Evolutionary conservation across 2,113 vertebrate species (phyloP).

Genomic region (Festucalex cinctus): DNA sequence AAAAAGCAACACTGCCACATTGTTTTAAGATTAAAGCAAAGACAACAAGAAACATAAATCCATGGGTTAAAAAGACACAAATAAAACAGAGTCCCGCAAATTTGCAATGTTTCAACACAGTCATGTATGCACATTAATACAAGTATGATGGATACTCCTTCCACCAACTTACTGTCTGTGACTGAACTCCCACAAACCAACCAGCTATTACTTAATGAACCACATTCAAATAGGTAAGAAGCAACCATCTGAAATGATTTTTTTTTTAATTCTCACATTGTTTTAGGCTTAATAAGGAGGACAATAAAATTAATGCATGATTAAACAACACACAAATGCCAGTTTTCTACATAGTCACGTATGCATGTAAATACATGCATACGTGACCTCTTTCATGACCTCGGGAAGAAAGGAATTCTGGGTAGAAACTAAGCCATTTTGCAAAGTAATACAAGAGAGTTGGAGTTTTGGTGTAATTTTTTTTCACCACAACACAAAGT

Average conservation of each 20-base stretch:
- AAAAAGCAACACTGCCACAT: neutral
- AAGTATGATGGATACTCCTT: neutral
- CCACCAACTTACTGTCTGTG: too few species aligned
- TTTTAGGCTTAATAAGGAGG: too few species aligned
- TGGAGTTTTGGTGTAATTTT: neutral
- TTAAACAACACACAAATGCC: neutral
- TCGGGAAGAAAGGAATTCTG: slow-evolving; percentile 16
- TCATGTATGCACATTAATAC: neutral
- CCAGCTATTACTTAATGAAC: too few species aligned
- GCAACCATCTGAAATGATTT: too few species aligned
- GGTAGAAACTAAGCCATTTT: slow-evolving; percentile 1
- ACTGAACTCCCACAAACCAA: too few species aligned
- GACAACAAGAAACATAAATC: neutral
- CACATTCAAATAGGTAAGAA: too few species aligned
- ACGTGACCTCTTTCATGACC: slow-evolving; percentile 34
- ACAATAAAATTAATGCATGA: too few species aligned
- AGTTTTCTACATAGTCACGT: slow-evolving; percentile 4
- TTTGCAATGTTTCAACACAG: too few species aligned
- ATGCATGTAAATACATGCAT: too few species aligned
- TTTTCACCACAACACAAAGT: neutral
- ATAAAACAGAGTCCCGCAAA: too few species aligned
- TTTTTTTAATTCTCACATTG: too few species aligned
- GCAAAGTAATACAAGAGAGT: neutral
- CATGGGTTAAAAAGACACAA: too few species aligned
- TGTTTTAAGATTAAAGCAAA: neutral